phyloP scores from a whole-genome alignment of 92 coral and sea anemone species.

The Hydrozoanthus gracilis region DNA sequence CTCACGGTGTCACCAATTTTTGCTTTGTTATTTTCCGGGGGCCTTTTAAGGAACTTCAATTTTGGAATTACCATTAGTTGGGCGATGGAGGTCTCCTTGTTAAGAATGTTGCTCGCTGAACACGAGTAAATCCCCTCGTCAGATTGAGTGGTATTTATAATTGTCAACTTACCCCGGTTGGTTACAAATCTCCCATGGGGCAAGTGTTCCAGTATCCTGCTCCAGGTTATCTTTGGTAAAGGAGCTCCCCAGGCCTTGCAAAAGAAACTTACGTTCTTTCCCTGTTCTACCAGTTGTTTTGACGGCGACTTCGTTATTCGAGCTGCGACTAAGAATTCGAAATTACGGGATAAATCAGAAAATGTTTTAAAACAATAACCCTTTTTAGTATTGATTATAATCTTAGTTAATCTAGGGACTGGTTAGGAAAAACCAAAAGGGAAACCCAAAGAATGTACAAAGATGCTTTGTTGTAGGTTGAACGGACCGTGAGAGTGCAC shows the following conservation, averaged over 20 bases:
- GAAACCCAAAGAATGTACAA: too few relatives aligned
- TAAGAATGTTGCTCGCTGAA: constrained; percentile 60
- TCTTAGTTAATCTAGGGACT: too few relatives aligned
- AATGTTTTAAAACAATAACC: too few relatives aligned
- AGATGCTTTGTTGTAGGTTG: too few relatives aligned
- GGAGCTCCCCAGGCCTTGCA: constrained; percentile 75
- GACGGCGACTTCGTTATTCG: constrained; percentile 4
- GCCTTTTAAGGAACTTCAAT: constrained; percentile 57
- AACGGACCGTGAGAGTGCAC: too few relatives aligned
- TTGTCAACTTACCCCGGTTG: constrained; percentile 30
- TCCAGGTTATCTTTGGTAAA: constrained; percentile 63
- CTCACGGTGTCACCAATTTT: constrained; percentile 1
- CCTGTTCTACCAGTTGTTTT: constrained; percentile 50
- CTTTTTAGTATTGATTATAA: too few relatives aligned
- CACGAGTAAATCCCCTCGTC: constrained; percentile 70
- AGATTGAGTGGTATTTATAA: constrained; percentile 40
- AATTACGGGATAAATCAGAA: neutral
- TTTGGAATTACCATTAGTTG: constrained; percentile 51
- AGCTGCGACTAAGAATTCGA: neutral
- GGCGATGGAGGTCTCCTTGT: constrained; percentile 59
- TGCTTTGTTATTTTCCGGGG: constrained; percentile 43
- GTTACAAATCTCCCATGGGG: constrained; percentile 28
- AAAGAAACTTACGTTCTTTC: constrained; percentile 35
- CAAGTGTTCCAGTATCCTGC: constrained; percentile 29
- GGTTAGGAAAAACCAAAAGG: too few relatives aligned